A percentile compares a stretch with the other conserved stretches of the same genome.
Evolutionary conservation across 2,797 vertebrate genomes (phyloP).

Genomic region (Podarcis lilfordi): DNA sequence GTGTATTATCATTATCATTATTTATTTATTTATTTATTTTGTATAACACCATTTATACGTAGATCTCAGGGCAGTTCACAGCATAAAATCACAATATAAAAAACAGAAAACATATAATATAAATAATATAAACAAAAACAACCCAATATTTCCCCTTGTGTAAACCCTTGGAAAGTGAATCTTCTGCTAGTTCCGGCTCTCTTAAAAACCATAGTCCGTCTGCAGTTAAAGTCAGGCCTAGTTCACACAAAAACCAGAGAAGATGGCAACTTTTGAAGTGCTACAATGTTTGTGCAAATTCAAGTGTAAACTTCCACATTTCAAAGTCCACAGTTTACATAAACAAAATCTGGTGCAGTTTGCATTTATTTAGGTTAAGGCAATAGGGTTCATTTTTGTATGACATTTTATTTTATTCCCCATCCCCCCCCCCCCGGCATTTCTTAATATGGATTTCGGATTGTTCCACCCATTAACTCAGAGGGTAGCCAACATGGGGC

Average conservation of each 20-base stretch:
- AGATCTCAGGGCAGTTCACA: too few relatives aligned
- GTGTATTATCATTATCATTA: too few relatives aligned
- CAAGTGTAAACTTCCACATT: background rate
- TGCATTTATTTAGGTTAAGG: background rate
- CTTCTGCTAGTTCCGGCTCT: too few relatives aligned
- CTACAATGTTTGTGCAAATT: background rate
- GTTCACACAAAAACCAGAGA: background rate
- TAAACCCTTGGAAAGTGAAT: background rate
- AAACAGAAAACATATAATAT: too few relatives aligned
- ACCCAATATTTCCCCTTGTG: too few relatives aligned
- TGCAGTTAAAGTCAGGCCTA: background rate
- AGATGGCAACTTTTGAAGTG: background rate
- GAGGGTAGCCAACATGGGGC: too few relatives aligned
- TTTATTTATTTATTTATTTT: too few relatives aligned
- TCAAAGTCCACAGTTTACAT: background rate
- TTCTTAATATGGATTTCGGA: background rate
- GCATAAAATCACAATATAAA: too few relatives aligned
- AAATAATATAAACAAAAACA: too few relatives aligned
- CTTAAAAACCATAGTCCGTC: too few relatives aligned
- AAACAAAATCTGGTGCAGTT: background rate
- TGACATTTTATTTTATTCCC: background rate
- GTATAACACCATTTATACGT: too few relatives aligned
- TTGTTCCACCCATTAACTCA: background rate
- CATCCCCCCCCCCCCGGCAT: background rate
- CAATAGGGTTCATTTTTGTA: background rate